Evolutionary conservation across 2,888 invertebrate species (phyloP).

Genomic region (Scaptomyza polygonia): DNA sequence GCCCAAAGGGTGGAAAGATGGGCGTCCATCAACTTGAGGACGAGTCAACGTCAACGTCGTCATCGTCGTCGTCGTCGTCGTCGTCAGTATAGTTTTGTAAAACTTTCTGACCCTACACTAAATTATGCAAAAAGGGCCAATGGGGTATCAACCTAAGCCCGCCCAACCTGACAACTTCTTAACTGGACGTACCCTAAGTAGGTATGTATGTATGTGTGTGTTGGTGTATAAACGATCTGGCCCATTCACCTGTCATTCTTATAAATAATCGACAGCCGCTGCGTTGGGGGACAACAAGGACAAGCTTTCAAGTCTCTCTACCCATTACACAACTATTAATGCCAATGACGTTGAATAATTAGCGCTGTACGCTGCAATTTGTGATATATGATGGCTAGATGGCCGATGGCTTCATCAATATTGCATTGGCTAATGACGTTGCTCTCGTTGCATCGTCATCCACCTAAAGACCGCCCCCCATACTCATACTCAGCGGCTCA

Average conservation of each 20-base stretch:
- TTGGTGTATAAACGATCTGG: conserved; percentile 22
- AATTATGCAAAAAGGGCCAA: conserved; percentile 58
- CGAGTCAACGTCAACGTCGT: conserved; percentile 14
- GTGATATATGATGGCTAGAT: conserved; percentile 48
- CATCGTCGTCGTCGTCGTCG: no score
- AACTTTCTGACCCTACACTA: conserved; percentile 47
- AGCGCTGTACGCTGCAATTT: conserved; percentile 56
- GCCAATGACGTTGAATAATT: conserved; percentile 78
- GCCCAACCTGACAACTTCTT: conserved; percentile 1
- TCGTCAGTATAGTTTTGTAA: conserved; percentile 43
- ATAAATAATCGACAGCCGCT: conserved; percentile 46
- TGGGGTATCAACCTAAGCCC: conserved; percentile 11
- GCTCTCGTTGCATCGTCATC: conserved; percentile 39
- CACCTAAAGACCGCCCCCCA: conserved; percentile 1
- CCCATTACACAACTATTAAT: conserved; percentile 72
- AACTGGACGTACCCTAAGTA: conserved; percentile 6
- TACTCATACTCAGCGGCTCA: conserved; percentile 2
- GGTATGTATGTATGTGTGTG: conserved; percentile 1
- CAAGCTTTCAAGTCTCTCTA: conserved; percentile 34
- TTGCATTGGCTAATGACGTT: conserved; percentile 45
- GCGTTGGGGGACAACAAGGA: conserved; percentile 22
- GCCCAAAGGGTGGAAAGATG: conserved; percentile 13
- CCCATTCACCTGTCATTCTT: conserved; percentile 43
- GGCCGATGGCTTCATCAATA: conserved; percentile 66
- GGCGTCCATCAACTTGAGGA: conserved; percentile 56